A percentile compares a stretch with the other conserved stretches of the same genome.
These are phyloP conservation scores for Drosophila kuntzei DNA, from an alignment of 2,888 invertebrate species.

Conservation along the genomic window DNA sequence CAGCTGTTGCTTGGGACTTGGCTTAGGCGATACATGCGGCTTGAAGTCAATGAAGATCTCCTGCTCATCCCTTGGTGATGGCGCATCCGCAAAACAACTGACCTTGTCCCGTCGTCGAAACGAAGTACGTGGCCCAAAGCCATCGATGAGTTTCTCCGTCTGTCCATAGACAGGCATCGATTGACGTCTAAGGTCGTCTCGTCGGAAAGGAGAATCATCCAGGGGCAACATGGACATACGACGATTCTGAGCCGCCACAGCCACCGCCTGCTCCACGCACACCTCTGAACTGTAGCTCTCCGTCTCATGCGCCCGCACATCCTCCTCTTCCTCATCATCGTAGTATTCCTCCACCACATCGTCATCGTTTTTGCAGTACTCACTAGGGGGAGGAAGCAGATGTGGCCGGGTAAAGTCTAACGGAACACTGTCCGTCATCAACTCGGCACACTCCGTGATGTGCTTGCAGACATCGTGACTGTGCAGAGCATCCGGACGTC, in stretches of 20 bases:
- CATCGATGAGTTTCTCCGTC: constrained; percentile 78
- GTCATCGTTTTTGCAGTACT: constrained; percentile 74
- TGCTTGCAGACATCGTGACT: constrained; percentile 83
- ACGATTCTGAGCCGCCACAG: constrained; percentile 49
- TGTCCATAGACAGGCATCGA: constrained; percentile 83
- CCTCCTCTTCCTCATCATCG: constrained; percentile 70
- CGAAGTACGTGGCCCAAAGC: constrained; percentile 74
- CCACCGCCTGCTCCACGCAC: constrained; percentile 48
- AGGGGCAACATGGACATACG: constrained; percentile 79
- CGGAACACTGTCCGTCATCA: constrained; percentile 75
- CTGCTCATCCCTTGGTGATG: constrained; percentile 87
- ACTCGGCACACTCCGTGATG: constrained; percentile 84
- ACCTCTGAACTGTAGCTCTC: constrained; percentile 73
- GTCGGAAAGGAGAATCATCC: constrained; percentile 73
- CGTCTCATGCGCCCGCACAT: constrained; percentile 62
- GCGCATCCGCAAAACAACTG: constrained; percentile 54
- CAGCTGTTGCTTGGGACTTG: constrained; percentile 87
- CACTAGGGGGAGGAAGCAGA: constrained; percentile 74
- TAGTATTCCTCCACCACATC: constrained; percentile 71
- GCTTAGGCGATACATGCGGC: constrained; percentile 90
- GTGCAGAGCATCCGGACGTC: constrained; percentile 80
- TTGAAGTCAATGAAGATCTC: constrained; percentile 96
- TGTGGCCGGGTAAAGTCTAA: constrained; percentile 79
- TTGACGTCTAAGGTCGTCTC: constrained; percentile 80
- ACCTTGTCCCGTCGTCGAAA: constrained; percentile 72